These are phyloP conservation scores for Liodrosophila aerea DNA, from an alignment of 2,888 invertebrate species.

Conservation along the genomic window DNA sequence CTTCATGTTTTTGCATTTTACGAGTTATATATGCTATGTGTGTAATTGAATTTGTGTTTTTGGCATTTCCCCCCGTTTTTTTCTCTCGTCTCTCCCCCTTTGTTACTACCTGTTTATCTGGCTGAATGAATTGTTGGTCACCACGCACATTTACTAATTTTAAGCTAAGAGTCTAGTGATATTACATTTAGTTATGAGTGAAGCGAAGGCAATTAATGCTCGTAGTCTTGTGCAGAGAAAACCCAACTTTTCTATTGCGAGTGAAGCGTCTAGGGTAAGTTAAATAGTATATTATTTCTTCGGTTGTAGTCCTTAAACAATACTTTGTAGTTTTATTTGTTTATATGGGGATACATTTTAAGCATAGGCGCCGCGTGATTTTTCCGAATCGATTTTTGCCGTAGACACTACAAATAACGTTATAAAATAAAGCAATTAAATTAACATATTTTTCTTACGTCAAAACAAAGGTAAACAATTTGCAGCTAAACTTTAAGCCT, in stretches of 20 bases:
- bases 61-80: slow-evolving; percentile 51
- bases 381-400: too few species aligned
- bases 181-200: slow-evolving; percentile 73
- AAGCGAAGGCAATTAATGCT: slow-evolving; percentile 42
- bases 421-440: neutral
- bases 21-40: slow-evolving; percentile 55
- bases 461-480: too few species aligned
- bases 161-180: slow-evolving; percentile 79
- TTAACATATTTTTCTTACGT: slow-evolving; percentile 27
- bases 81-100: neutral
- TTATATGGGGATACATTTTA: too few species aligned
- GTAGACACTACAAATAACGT: too few species aligned
- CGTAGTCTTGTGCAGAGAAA: slow-evolving; percentile 35
- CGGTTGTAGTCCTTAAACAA: neutral
- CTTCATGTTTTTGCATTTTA: slow-evolving; percentile 53
- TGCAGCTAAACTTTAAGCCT: slow-evolving; percentile 15
- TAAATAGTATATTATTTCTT: too few species aligned
- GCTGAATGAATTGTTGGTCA: slow-evolving; percentile 20
- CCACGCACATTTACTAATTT: slow-evolving; percentile 47
- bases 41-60: slow-evolving; percentile 73
- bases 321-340: neutral
- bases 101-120: neutral
- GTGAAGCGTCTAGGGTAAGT: too few species aligned
- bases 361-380: too few species aligned
- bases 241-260: too few species aligned